Conservation (phyloP, 1,140 invertebrate genomes). For the Phenacoccus solenopsis region DNA sequence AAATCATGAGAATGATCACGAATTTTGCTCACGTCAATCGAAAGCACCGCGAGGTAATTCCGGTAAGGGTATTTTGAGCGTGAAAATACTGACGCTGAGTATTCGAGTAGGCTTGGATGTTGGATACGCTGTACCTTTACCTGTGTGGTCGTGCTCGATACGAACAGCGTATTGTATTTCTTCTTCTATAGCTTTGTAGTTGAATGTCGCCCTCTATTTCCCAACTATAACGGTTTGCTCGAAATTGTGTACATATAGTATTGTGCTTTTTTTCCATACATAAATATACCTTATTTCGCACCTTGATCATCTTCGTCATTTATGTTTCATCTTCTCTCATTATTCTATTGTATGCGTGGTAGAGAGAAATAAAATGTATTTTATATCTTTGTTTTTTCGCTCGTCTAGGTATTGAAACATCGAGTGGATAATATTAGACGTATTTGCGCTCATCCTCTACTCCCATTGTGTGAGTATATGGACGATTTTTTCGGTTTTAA, state of each 20-base stretch:
- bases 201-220: neutral
- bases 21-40: too few relatives aligned
- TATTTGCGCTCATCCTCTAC: constrained; percentile 85
- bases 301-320: neutral
- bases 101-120: too few relatives aligned
- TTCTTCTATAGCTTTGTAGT: neutral
- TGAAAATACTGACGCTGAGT: too few relatives aligned
- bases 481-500: constrained; percentile 1
- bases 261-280: neutral
- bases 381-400: constrained; percentile 22
- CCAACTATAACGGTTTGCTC: neutral
- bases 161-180: too few relatives aligned
- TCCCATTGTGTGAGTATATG: constrained; percentile 77
- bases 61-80: too few relatives aligned
- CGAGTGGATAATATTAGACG: constrained; percentile 86
- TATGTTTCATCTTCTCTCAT: neutral
- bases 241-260: neutral
- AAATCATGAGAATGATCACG: too few relatives aligned
- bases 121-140: too few relatives aligned
- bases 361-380: neutral
- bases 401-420: constrained; percentile 63
- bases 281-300: neutral
- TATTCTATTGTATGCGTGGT: neutral
- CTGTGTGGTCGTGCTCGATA: too few relatives aligned
- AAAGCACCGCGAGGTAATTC: too few relatives aligned